Percentiles rank a stretch among this genome's conserved stretches.
phyloP scores from a whole-genome alignment of 2,113 vertebrate species.

The Felis chaus region DNA sequence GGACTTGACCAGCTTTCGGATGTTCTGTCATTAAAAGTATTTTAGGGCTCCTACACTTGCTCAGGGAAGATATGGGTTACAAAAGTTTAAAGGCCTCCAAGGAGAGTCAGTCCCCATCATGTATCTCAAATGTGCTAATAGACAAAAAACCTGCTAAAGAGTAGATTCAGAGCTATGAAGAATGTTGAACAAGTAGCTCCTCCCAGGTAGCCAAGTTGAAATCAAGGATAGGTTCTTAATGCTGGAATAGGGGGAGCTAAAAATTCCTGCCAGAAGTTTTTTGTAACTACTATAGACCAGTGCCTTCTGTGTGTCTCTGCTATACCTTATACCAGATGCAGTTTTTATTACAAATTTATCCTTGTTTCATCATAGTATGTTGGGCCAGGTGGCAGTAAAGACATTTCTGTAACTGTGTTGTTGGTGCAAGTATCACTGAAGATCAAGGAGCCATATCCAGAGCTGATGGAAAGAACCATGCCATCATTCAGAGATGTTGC shows the following conservation, averaged over 20 bases:
- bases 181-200: neutral
- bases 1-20: neutral
- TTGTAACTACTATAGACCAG: neutral
- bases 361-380: neutral
- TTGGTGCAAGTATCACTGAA: neutral
- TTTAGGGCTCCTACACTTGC: neutral
- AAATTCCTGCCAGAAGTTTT: neutral
- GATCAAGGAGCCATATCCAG: neutral
- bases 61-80: neutral
- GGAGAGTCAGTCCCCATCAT: neutral
- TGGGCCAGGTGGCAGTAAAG: neutral
- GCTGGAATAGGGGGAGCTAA: neutral
- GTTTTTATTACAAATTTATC: neutral
- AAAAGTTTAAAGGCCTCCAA: neutral
- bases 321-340: neutral
- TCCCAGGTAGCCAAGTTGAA: neutral
- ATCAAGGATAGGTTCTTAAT: neutral
- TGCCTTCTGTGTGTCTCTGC: neutral
- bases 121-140: neutral
- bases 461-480: neutral
- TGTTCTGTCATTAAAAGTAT: neutral
- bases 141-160: neutral
- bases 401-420: neutral
- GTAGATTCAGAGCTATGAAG: neutral
- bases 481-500: neutral